These are phyloP conservation scores for Ametastegia equiseti DNA, from an alignment of 2,888 invertebrate species.

Conservation along the genomic window DNA sequence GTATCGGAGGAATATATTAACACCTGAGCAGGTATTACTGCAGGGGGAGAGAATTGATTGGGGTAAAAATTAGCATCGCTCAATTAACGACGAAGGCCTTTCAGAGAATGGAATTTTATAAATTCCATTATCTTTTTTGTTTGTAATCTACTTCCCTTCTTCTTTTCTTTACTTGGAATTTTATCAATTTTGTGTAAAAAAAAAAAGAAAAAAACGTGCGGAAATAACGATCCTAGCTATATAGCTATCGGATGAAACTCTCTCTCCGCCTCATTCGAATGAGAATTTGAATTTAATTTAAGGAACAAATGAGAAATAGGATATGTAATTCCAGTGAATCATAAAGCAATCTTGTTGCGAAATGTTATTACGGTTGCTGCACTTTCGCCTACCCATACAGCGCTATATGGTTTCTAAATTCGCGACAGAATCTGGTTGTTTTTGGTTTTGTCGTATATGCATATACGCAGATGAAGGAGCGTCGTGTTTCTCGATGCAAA, in stretches of 20 bases:
- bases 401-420: not conserved
- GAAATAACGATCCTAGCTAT: not conserved
- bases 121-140: not conserved
- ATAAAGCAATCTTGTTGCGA: slow-evolving; percentile 20
- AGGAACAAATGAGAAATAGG: slow-evolving; percentile 1
- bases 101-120: not conserved
- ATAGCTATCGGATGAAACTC: not conserved
- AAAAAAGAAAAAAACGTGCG: not conserved
- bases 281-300: slow-evolving; percentile 2
- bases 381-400: not conserved
- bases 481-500: slow-evolving; percentile 26
- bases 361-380: slow-evolving; percentile 26
- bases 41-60: not conserved
- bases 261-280: not conserved
- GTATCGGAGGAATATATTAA: too few relatives aligned
- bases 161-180: not conserved
- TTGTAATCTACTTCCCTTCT: not conserved
- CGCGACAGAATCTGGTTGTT: not conserved
- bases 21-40: not conserved
- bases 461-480: not conserved
- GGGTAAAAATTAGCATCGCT: not conserved
- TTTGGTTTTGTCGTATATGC: not conserved
- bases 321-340: slow-evolving; percentile 9
- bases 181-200: not conserved
- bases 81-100: not conserved